Base-by-base conservation (phyloP, 2,113 vertebrate genomes). In the Phaethornis superciliosus region DNA sequence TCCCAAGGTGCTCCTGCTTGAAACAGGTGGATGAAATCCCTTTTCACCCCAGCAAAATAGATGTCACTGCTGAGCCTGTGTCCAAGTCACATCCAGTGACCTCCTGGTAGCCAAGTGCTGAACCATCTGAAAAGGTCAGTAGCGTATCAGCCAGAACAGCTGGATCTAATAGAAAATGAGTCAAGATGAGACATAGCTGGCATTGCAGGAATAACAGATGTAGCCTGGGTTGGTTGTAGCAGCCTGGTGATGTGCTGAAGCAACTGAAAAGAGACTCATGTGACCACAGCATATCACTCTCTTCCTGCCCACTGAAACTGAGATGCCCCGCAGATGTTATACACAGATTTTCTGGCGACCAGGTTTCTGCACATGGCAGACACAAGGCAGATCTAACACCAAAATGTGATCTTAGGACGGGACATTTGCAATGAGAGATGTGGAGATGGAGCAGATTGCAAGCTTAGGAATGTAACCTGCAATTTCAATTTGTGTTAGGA, bases 111-210 rank as follows among this genome's bases (percentile, higher is more conserved):
- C 76, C 82, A 78, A 78, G 60, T 68, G 82, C 88, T 93, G 90
- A 91, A 94, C 68, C 47, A 91, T 75, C 55, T 83, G 42, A 64
- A 93, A 89, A 94, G 85, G 88, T 95, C 93, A 93, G 77, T 17
- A 79, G 80, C 60, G 6, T 79, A 91, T 86, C 91, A 94, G 64
- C 49, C 71, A 52, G 76, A 97, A 94, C 96, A 97, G 91, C 95
- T 97, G 93, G 95, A 95, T 90, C 77, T 90, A 71, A 86, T 30
- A 94, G 76, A 86, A 93, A 81, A 64, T 4, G n/a, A 93, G 72
- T 64, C 52, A 79, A 71, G 82, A 88, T 33, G 65, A 83, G 81
- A 59, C 82, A 91, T 54, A 81, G 82, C 19, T 71, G 58, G 69
- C 85, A 93, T 91, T 93, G 81, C 64, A 84, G 88, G 75, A 92